A percentile compares a stretch with the other conserved stretches of the same genome.
phyloP scores from a whole-genome alignment of 2,888 invertebrate genomes.

The Agrotis exclamationis region DNA sequence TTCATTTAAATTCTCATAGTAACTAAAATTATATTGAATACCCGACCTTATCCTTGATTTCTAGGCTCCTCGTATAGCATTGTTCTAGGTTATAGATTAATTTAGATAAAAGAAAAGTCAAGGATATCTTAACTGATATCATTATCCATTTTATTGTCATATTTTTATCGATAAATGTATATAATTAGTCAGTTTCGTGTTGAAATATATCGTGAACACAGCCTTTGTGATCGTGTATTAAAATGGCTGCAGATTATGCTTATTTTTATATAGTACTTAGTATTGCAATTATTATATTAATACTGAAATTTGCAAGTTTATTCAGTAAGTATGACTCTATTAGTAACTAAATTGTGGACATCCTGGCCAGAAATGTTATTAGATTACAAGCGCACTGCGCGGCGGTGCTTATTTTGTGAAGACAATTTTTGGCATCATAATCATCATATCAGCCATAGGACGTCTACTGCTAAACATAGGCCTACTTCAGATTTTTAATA shows the following conservation, averaged over 20 bases:
- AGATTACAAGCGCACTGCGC: too few species aligned
- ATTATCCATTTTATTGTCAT: constrained; percentile 31
- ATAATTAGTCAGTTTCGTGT: constrained; percentile 42
- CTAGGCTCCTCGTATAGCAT: background rate
- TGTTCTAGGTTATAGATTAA: constrained; percentile 6
- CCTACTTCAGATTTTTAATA: too few species aligned
- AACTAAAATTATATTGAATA: background rate
- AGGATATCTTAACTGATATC: constrained; percentile 37
- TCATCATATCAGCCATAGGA: too few species aligned
- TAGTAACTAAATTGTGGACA: background rate
- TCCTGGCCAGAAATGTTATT: too few species aligned
- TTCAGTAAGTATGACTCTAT: constrained; percentile 30
- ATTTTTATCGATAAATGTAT: constrained; percentile 25
- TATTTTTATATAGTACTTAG: constrained; percentile 15
- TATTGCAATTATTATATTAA: constrained; percentile 28
- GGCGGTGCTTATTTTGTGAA: too few species aligned
- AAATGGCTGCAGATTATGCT: constrained; percentile 25
- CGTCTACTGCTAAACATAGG: too few species aligned
- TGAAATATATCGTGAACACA: constrained; percentile 1
- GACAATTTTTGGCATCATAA: too few species aligned
- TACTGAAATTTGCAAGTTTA: constrained; percentile 19
- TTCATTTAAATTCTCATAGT: too few species aligned
- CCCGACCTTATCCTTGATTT: background rate
- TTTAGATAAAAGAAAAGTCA: constrained; percentile 31
- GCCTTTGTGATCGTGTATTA: constrained; percentile 5